Conservation (phyloP, 2,888 invertebrate species). For the Anticlea derivata region DNA sequence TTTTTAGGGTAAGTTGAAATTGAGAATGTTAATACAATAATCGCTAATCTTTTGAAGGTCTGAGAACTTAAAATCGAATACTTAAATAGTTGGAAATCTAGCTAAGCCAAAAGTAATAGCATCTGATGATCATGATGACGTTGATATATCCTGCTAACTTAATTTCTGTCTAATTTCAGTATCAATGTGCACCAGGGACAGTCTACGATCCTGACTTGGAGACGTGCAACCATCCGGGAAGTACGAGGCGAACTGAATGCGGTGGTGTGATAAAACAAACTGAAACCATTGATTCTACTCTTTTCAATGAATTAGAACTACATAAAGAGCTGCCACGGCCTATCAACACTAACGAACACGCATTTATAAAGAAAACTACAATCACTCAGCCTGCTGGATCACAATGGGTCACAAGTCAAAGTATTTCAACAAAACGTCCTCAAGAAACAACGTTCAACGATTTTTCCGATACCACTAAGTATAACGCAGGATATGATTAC, state of each 20-base stretch:
- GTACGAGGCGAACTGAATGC: constrained; percentile 88
- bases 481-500: constrained; percentile 14
- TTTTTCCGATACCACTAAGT: constrained; percentile 5
- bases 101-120: too few species aligned
- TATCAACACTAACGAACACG: constrained; percentile 49
- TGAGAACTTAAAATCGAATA: too few species aligned
- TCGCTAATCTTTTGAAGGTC: too few species aligned
- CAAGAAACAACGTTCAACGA: constrained; percentile 6
- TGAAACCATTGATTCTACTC: constrained; percentile 22
- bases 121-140: too few species aligned
- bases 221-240: constrained; percentile 88
- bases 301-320: constrained; percentile 77
- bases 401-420: constrained; percentile 16
- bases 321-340: constrained; percentile 63
- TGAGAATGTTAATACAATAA: background rate
- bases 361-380: constrained; percentile 33
- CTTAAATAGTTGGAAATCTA: too few species aligned
- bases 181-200: constrained; percentile 90
- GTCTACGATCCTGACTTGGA: constrained; percentile 88
- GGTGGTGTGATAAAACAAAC: constrained; percentile 54
- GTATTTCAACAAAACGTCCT: constrained; percentile 12
- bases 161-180: constrained; percentile 65
- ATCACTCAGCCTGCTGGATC: constrained; percentile 4
- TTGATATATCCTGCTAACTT: background rate
- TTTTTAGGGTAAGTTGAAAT: constrained; percentile 73